Base-by-base conservation (phyloP, 1,140 invertebrate species). In the Meloidogyne floridensis region DNA sequence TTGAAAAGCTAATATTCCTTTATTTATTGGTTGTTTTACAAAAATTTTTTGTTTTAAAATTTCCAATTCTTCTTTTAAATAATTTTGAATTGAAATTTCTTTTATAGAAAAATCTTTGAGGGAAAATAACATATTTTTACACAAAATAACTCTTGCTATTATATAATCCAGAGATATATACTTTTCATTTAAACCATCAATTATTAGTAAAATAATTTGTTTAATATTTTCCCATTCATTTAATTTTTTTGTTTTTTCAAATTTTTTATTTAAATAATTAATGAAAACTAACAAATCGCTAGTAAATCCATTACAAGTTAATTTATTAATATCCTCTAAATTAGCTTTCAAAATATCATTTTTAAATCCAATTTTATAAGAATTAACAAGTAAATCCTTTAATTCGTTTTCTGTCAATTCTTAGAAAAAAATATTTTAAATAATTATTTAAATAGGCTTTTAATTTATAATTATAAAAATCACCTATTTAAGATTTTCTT, bases 121-220 rank as follows among this genome's bases (percentile, higher is more conserved):
- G n/a, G n/a, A 65, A 65, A n/a, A 65, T n/a, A 65, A 65, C 15
- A 65, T 65, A 65, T 65, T 65, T 65, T 65, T 65, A n/a, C 59
- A 65, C 6, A 65, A n/a, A 65, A 65, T 65, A 65, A 18, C 59
- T 18, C 59, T 65, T 65, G 59, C 59, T 65, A 6, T 65, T 65
- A 6, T 3, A 65, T 3, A 65, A 0, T 65, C n/a, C 6, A 65
- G n/a, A 6, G 15, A 7, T n/a, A n/a, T 65, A 6, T 15, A 1
- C n/a, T n/a, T n/a, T n/a, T 65, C 59, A n/a, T n/a, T n/a, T 65
- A 65, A 65, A n/a, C 15, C n/a, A 65, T 65, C 59, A n/a, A 8
- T n/a, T n/a, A 65, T 65, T n/a, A n/a, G 7, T 65, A 65, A 65
- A 65, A 65, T 65, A n/a, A 65, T 65, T 65, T 65, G 59, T 65